These are phyloP conservation scores for Ophthalmolycus amberensis DNA, from an alignment of 2,113 vertebrate species.

Conservation along the genomic window DNA sequence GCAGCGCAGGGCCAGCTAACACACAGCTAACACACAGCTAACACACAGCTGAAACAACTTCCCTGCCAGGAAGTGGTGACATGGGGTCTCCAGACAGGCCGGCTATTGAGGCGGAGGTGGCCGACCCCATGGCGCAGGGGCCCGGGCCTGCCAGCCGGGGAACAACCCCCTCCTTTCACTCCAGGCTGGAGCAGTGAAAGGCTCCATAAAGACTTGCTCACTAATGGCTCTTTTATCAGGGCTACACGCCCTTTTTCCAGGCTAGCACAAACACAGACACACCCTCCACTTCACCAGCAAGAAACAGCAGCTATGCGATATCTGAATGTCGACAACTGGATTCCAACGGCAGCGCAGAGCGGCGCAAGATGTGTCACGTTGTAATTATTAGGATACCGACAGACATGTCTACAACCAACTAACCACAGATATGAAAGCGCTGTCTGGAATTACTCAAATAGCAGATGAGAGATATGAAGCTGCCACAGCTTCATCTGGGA, in stretches of 20 bases:
- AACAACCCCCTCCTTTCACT: conserved; percentile 70
- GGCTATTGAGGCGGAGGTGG: conserved; percentile 60
- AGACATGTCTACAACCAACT: neutral
- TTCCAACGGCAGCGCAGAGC: neutral
- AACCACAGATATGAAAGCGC: conserved; percentile 21
- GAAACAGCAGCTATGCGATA: conserved; percentile 28
- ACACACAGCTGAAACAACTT: conserved; percentile 76
- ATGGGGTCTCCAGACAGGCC: conserved; percentile 63
- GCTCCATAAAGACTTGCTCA: conserved; percentile 62
- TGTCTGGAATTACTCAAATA: conserved; percentile 4
- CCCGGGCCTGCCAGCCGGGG: conserved; percentile 36
- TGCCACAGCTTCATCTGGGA: neutral
- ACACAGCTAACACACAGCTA: conserved; percentile 69
- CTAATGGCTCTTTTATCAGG: conserved; percentile 69
- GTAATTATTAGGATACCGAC: neutral
- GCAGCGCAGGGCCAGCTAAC: conserved; percentile 21
- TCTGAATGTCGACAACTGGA: conserved; percentile 9
- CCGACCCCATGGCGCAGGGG: neutral
- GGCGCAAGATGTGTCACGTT: neutral
- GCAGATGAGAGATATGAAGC: neutral
- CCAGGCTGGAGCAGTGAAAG: conserved; percentile 60
- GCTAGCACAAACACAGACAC: conserved; percentile 63
- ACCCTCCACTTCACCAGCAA: conserved; percentile 54
- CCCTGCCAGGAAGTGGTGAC: conserved; percentile 71
- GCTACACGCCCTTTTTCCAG: conserved; percentile 53